phyloP scores from a whole-genome alignment of 2,888 invertebrate genomes.

The Cheilosia vernalis region DNA sequence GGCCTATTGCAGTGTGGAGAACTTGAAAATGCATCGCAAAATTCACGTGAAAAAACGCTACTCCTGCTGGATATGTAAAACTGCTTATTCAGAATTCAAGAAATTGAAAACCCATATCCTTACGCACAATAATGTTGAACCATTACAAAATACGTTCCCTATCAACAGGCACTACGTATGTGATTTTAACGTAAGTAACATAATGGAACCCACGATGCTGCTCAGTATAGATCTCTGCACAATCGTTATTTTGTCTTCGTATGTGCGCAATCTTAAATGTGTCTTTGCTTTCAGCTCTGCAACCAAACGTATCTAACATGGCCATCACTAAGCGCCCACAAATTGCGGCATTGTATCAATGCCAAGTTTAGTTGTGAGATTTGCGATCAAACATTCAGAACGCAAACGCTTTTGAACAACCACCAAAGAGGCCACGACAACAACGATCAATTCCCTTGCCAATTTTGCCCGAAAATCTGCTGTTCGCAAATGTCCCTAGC shows the following conservation, averaged over 20 bases:
- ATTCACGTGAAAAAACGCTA: slow-evolving; percentile 66
- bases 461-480: slow-evolving; percentile 80
- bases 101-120: slow-evolving; percentile 76
- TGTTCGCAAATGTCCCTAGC: slow-evolving; percentile 81
- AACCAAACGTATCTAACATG: slow-evolving; percentile 79
- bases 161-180: slow-evolving; percentile 78
- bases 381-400: slow-evolving; percentile 58
- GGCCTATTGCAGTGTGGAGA: slow-evolving; percentile 77
- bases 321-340: slow-evolving; percentile 80
- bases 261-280: background rate
- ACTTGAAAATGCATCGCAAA: slow-evolving; percentile 79
- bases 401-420: slow-evolving; percentile 70
- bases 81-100: slow-evolving; percentile 69
- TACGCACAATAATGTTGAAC: slow-evolving; percentile 76
- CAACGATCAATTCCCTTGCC: slow-evolving; percentile 77
- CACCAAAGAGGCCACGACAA: slow-evolving; percentile 61
- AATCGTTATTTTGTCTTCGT: too few species aligned
- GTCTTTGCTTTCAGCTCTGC: slow-evolving; percentile 77
- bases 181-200: slow-evolving; percentile 77
- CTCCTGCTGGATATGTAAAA: slow-evolving; percentile 69
- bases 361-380: slow-evolving; percentile 38
- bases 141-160: slow-evolving; percentile 70
- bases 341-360: slow-evolving; percentile 64
- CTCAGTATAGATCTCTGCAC: too few species aligned
- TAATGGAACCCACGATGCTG: too few species aligned